A percentile compares a stretch with the other conserved stretches of the same genome.
Conservation (phyloP, 2,888 invertebrate genomes). For the Zhuqinia jingwanae region DNA sequence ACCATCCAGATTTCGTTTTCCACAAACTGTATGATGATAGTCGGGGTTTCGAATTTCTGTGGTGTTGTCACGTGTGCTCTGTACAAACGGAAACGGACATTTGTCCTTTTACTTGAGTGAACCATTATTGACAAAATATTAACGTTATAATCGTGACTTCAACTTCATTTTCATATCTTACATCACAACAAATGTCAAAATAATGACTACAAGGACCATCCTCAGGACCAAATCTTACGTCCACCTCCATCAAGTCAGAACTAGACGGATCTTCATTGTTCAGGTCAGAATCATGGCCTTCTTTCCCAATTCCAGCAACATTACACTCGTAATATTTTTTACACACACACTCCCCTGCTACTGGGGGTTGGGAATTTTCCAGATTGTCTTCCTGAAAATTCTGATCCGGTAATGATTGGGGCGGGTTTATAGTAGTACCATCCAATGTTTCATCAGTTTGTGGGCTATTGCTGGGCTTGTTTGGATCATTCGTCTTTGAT, state of each 20-base stretch:
- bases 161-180: slow-evolving; percentile 71
- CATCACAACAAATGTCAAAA: slow-evolving; percentile 86
- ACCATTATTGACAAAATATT: no score
- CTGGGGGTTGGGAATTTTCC: background rate
- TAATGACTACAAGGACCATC: slow-evolving; percentile 85
- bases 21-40: slow-evolving; percentile 75
- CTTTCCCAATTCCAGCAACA: background rate
- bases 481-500: background rate
- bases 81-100: background rate
- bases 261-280: background rate
- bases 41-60: slow-evolving; percentile 34
- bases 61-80: slow-evolving; percentile 8
- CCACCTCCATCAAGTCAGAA: slow-evolving; percentile 80
- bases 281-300: background rate
- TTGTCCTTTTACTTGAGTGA: no score
- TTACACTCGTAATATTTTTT: slow-evolving; percentile 50
- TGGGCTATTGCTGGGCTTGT: background rate
- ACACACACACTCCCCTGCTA: slow-evolving; percentile 16
- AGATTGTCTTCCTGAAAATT: background rate
- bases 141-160: no score
- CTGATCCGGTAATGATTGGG: background rate
- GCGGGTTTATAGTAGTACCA: no score
- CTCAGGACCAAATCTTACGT: slow-evolving; percentile 82
- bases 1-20: slow-evolving; percentile 82
- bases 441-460: no score